Base-by-base conservation (phyloP, 2,797 vertebrate genomes). In the Lophius americanus region DNA sequence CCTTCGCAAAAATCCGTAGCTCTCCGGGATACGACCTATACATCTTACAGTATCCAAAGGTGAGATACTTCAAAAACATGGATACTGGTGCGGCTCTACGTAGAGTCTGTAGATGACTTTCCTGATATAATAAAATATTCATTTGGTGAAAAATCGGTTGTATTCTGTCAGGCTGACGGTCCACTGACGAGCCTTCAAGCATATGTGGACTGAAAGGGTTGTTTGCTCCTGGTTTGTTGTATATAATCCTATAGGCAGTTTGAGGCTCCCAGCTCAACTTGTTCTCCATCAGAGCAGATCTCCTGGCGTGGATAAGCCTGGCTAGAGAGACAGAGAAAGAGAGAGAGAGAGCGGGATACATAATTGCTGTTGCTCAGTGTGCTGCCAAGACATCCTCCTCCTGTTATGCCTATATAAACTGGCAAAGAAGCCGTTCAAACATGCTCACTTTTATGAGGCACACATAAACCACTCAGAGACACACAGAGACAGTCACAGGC, bases 221-320 rank as follows among this genome's bases (percentile, higher is more conserved):
- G 81, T 85, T 84, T 82, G 75, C 78, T 73, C 60, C 66, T 54
- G 74, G 58, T 75, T 85, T 79, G 86, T 91, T 84, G 76, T 91
- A 89, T 81, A 83, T 91, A 92, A 89, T 90, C 87, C 87, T 77
- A 87, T 82, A 81, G 81, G 76, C 88, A 81, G 79, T 88, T 86
- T 75, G 84, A 89, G 81, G 83, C 73, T 35, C 39, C 60, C 70
- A 65, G 82, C 87, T 85, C 83, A 85, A 89, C 81, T 82, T 88
- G 83, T 90, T 79, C 82, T 91, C 89, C 89, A 84, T 89, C 85
- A 76, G 73, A 87, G 87, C 89, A 89, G 88, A 91, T 88, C 88
- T 87, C 84, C 82, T 90, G 87, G 83, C 85, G 82, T 81, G 76
- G 82, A 89, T 81, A 86, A 85, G 82, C 76, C 85, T 80, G 73